phyloP scores from a whole-genome alignment of 2,888 invertebrate species.

The Mylabris sibirica region DNA sequence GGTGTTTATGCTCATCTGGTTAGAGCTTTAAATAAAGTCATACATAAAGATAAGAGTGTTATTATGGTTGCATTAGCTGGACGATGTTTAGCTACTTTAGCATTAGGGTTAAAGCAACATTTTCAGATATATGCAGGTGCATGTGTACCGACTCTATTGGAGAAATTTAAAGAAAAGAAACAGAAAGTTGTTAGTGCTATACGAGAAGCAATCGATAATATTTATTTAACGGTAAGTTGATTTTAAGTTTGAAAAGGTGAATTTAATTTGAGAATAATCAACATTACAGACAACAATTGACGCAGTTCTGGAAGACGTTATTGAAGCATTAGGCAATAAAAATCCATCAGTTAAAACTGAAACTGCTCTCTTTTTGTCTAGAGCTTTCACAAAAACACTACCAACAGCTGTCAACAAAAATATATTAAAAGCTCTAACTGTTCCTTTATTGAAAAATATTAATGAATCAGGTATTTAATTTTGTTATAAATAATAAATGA shows the following conservation, averaged over 20 bases:
- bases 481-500: not conserved
- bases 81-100: slow-evolving; percentile 83
- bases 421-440: slow-evolving; percentile 81
- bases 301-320: slow-evolving; percentile 83
- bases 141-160: slow-evolving; percentile 80
- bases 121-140: slow-evolving; percentile 85
- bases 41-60: slow-evolving; percentile 95
- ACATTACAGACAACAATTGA: slow-evolving; percentile 77
- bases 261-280: not conserved
- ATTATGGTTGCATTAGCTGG: slow-evolving; percentile 88
- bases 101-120: slow-evolving; percentile 84
- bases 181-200: slow-evolving; percentile 85
- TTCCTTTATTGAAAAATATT: slow-evolving; percentile 78
- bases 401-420: slow-evolving; percentile 89
- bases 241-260: not conserved
- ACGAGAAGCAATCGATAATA: slow-evolving; percentile 89
- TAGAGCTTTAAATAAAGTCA: slow-evolving; percentile 85
- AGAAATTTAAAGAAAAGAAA: slow-evolving; percentile 99
- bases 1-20: slow-evolving; percentile 94
- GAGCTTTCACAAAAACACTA: slow-evolving; percentile 83
- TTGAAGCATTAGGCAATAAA: slow-evolving; percentile 88
- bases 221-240: slow-evolving; percentile 80
- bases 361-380: slow-evolving; percentile 82
- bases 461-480: slow-evolving; percentile 72
- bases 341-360: slow-evolving; percentile 91